Base-by-base conservation (phyloP, 2,888 invertebrate genomes). In the Ormyrus labotus region DNA sequence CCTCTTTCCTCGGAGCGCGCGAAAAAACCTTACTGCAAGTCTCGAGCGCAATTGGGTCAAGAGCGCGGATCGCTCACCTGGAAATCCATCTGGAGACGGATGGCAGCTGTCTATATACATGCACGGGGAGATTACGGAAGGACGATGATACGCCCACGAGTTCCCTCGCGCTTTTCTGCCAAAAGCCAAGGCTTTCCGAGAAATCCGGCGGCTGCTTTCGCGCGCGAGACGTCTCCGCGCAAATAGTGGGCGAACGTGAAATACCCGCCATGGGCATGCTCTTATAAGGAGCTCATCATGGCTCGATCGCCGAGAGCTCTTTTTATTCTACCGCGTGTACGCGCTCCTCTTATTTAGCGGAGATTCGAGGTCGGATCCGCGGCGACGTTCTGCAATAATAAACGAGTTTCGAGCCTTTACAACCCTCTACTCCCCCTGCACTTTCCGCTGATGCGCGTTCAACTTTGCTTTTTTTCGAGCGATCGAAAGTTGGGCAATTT, bases 251-350 rank as follows among this genome's bases (percentile, higher is more conserved):
- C 55, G 72, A 72, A 13, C 19, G 63, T 55, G 72, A 72, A 72
- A 72, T 19, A 63, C 72, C 72, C 72, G 53, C 63, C 72, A 72
- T 53, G 72, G 72, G 63, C 72, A 72, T 72, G 72, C 8, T 72
- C 72, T 72, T 72, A 72, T 72, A 72, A 72, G 72, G 72, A 19
- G 48, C 64, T 64, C 64, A n/a, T 19, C 19, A 19, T 7, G 48
- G 19, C 57, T 60, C 60, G 13, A 48, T 48, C 7, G 48, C 19
- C 19, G 19, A 19, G 19, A 19, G 19, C 64, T 10, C 48, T 47
- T 8, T 13, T 48, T n/a, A 53, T 19, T 60, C 48, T 58, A 51
- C 61, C 47, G 50, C 53, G 2, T 5, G 6, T 34, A 19, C 5
- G 5, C 61, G 7, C 63, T 45, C 34, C 8, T 8, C 13, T 47